Conservation (phyloP, 2,888 invertebrate genomes). For the Trachelus stipa region DNA sequence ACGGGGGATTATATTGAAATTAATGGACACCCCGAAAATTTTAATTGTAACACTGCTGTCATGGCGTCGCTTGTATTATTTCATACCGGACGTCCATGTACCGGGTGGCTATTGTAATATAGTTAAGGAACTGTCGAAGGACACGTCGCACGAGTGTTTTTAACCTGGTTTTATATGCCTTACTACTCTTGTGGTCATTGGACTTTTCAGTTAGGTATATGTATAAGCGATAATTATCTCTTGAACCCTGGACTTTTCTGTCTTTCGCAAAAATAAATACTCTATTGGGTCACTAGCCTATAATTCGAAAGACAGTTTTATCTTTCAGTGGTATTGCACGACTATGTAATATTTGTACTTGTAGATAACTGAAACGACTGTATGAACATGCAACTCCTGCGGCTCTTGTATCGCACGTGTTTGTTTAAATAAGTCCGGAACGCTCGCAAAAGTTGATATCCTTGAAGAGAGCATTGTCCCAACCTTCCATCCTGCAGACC, state of each 20-base stretch:
- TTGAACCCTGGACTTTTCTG: not conserved
- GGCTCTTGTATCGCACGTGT: not conserved
- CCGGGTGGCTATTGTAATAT: not conserved
- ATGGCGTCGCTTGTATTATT: not conserved
- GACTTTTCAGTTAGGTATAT: not conserved
- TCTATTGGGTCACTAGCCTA: not conserved
- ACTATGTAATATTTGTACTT: not conserved
- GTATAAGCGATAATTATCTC: not conserved
- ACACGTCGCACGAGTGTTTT: not conserved
- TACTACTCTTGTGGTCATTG: not conserved
- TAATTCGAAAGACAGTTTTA: not conserved
- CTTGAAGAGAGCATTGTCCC: conserved; percentile 62
- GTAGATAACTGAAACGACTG: not conserved
- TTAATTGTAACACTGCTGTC: not conserved
- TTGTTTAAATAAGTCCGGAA: conserved; percentile 4
- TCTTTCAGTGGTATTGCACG: not conserved
- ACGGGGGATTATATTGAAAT: not conserved
- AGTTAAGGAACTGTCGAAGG: conserved; percentile 2
- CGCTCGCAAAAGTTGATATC: conserved; percentile 48
- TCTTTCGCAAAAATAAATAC: not conserved
- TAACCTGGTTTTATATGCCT: not conserved
- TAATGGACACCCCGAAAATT: not conserved
- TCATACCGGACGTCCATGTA: not conserved
- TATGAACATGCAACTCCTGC: not conserved
- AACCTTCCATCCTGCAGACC: conserved; percentile 1